Evolutionary conservation across 64 coral and sea anemone genomes (phyloP).

Genomic region (Catalaphyllia jardinei): DNA sequence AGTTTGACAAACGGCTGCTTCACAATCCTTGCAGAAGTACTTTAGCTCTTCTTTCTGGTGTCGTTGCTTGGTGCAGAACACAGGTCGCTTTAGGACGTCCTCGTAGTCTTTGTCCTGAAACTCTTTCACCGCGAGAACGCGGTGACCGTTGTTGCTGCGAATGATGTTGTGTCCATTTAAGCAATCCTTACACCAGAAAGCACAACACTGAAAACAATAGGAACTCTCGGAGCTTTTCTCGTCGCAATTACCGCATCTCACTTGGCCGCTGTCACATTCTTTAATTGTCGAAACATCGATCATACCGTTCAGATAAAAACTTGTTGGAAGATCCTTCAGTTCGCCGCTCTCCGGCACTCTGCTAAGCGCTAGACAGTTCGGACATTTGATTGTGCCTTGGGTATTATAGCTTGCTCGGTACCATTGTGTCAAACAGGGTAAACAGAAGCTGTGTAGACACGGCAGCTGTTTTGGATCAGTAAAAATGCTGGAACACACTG

Average conservation of each 20-base stretch:
- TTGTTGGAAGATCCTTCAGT: background rate
- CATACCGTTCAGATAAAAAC: background rate
- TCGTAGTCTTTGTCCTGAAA: conserved; percentile 4
- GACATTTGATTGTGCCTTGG: background rate
- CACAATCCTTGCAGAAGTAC: too few species aligned
- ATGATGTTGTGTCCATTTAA: background rate
- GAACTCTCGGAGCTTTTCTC: background rate
- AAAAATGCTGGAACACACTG: too few species aligned
- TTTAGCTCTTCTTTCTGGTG: too few species aligned
- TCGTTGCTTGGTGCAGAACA: too few species aligned
- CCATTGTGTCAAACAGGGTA: background rate
- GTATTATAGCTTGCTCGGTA: background rate
- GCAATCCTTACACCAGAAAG: background rate
- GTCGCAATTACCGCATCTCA: too few species aligned
- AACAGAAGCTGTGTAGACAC: background rate
- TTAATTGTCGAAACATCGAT: background rate
- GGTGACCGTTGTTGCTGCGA: background rate
- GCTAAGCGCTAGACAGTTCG: background rate
- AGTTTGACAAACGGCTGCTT: too few species aligned
- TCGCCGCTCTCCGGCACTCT: background rate
- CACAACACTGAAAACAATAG: conserved; percentile 14
- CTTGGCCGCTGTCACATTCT: background rate
- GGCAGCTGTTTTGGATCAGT: too few species aligned
- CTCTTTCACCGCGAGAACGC: conserved; percentile 11
- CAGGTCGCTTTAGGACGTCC: background rate